These are phyloP conservation scores for Notolabrus celidotus DNA, from an alignment of 2,797 vertebrate species.

Conservation along the genomic window DNA sequence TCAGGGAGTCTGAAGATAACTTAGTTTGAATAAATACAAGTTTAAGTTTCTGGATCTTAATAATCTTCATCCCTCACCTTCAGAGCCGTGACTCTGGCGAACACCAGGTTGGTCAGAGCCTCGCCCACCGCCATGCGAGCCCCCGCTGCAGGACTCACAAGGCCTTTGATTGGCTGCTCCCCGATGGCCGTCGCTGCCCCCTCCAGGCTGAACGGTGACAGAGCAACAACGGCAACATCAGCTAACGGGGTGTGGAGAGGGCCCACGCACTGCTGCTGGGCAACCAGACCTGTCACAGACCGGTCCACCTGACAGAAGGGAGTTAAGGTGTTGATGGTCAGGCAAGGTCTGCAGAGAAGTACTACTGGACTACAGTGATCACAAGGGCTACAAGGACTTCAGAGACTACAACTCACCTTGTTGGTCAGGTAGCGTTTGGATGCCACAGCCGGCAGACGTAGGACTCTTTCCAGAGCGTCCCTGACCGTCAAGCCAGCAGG, in stretches of 20 bases:
- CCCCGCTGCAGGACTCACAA: constrained; percentile 88
- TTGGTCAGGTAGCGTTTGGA: constrained; percentile 97
- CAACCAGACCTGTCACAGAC: constrained; percentile 94
- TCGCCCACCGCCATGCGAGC: constrained; percentile 93
- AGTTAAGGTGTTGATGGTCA: neutral
- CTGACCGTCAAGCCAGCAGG: constrained; percentile 82
- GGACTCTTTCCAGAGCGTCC: constrained; percentile 88
- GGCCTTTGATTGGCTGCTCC: constrained; percentile 94
- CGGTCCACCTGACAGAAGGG: constrained; percentile 89
- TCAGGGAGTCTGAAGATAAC: too few species aligned
- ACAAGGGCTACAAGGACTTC: neutral
- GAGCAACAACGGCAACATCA: constrained; percentile 92
- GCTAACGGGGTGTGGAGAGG: constrained; percentile 94
- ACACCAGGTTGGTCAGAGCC: constrained; percentile 94
- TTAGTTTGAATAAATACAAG: too few species aligned
- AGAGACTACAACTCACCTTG: constrained; percentile 83
- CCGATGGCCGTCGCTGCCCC: constrained; percentile 93
- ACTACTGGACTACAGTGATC: neutral
- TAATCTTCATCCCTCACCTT: constrained; percentile 73
- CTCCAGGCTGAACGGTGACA: constrained; percentile 87
- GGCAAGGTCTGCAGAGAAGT: neutral
- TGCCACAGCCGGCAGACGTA: constrained; percentile 91
- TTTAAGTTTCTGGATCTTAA: too few species aligned
- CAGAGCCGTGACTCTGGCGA: constrained; percentile 89
- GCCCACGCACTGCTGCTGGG: constrained; percentile 96